These are phyloP conservation scores for Akabosia matsudoensis DNA, from an alignment of 1,140 invertebrate species.

Conservation along the genomic window DNA sequence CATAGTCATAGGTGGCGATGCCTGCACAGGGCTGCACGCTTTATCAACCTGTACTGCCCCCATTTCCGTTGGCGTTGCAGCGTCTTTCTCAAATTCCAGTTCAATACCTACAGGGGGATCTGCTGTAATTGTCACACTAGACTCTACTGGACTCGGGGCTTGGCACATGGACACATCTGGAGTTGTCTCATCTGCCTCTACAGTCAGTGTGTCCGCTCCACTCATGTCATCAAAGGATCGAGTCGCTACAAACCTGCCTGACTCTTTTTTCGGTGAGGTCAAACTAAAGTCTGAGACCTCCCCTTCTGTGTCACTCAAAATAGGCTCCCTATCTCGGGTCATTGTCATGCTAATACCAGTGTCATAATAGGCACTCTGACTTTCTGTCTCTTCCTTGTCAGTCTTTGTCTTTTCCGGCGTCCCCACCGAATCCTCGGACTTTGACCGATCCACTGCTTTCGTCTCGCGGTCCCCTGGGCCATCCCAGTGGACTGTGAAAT, in stretches of 20 bases:
- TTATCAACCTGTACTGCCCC: slow-evolving; percentile 31
- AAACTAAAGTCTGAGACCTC: slow-evolving; percentile 42
- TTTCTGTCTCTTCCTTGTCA: slow-evolving; percentile 39
- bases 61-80: background rate
- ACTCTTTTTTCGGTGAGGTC: slow-evolving; percentile 42
- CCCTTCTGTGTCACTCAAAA: slow-evolving; percentile 43
- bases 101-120: slow-evolving; percentile 29
- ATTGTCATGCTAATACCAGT: slow-evolving; percentile 44
- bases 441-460: slow-evolving; percentile 41
- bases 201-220: slow-evolving; percentile 10
- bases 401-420: slow-evolving; percentile 43
- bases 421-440: slow-evolving; percentile 43
- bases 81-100: slow-evolving; percentile 32
- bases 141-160: slow-evolving; percentile 35
- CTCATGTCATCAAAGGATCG: slow-evolving; percentile 33
- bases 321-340: slow-evolving; percentile 38
- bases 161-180: slow-evolving; percentile 28
- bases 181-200: slow-evolving; percentile 14
- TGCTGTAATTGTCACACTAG: slow-evolving; percentile 34
- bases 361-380: slow-evolving; percentile 40
- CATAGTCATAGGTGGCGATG: slow-evolving; percentile 17
- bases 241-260: background rate
- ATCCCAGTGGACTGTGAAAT: slow-evolving; percentile 46
- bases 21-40: slow-evolving; percentile 34
- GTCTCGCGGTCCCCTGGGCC: slow-evolving; percentile 31